A percentile compares a stretch with the other conserved stretches of the same genome.
Conservation (phyloP, 2,113 vertebrate genomes). For the Camelus bactrianus region DNA sequence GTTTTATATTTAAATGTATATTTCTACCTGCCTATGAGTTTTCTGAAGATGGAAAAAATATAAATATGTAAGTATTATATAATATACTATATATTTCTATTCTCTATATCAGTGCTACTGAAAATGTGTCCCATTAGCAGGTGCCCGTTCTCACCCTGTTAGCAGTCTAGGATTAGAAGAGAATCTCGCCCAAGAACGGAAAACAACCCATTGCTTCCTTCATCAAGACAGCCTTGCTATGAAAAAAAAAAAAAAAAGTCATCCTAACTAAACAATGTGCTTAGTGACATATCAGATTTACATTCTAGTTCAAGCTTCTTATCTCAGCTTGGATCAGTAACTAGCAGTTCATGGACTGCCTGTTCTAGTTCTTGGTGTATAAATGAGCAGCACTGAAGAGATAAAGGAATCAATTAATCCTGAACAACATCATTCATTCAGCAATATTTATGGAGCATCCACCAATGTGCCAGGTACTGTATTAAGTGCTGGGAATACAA, state of each 20-base stretch:
- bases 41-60: background rate
- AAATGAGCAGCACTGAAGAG: background rate
- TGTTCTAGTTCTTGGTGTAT: too few species aligned
- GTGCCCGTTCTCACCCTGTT: background rate
- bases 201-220: background rate
- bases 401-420: background rate
- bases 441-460: background rate
- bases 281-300: background rate
- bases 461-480: background rate
- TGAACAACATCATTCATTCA: background rate
- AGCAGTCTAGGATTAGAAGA: background rate
- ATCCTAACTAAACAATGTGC: background rate
- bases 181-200: background rate
- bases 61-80: background rate
- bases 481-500: background rate
- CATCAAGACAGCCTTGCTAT: background rate
- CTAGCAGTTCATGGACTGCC: background rate
- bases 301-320: conserved; percentile 4
- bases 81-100: background rate
- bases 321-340: background rate
- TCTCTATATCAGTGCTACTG: background rate
- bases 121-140: background rate
- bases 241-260: background rate
- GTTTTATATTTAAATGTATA: background rate
- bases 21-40: background rate